Percentiles rank a stretch among this genome's conserved stretches.
phyloP scores from a whole-genome alignment of 2,888 invertebrate species.

The Drosophila rubida region DNA sequence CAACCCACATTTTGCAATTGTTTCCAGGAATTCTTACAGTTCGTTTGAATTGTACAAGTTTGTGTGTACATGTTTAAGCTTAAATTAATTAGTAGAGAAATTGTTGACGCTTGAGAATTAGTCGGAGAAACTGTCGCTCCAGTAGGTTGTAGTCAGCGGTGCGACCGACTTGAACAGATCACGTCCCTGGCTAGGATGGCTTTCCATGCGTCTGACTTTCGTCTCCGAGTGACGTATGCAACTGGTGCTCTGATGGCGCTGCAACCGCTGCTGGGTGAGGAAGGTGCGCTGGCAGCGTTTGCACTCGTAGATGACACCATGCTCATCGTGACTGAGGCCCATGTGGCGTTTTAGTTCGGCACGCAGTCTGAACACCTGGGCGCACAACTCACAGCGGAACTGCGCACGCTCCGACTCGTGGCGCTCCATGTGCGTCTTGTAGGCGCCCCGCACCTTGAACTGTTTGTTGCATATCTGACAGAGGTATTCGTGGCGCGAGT shows the following conservation, averaged over 20 bases:
- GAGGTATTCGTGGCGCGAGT: constrained; percentile 80
- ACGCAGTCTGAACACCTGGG: constrained; percentile 76
- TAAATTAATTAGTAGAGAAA: constrained; percentile 19
- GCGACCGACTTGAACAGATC: constrained; percentile 85
- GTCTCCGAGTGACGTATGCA: constrained; percentile 56
- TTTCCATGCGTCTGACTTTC: constrained; percentile 49
- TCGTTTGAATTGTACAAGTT: constrained; percentile 14
- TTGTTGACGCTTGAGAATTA: constrained; percentile 54
- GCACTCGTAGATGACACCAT: constrained; percentile 79
- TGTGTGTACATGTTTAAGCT: constrained; percentile 9
- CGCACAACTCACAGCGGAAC: constrained; percentile 68
- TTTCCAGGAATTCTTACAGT: not conserved
- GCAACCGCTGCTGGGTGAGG: constrained; percentile 77
- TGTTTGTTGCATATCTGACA: constrained; percentile 85
- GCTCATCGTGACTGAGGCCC: constrained; percentile 80
- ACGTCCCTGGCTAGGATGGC: constrained; percentile 77
- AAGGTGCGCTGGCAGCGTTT: constrained; percentile 83
- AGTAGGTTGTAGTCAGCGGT: constrained; percentile 85
- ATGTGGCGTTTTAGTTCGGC: constrained; percentile 82
- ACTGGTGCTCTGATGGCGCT: constrained; percentile 76
- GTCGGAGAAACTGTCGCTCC: constrained; percentile 86
- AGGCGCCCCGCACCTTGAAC: constrained; percentile 85
- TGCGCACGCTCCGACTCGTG: constrained; percentile 81
- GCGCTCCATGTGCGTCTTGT: constrained; percentile 84
- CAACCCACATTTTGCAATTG: not conserved